Evolutionary conservation across 2,797 vertebrate species (phyloP).

Genomic region (Naso thynnoides): DNA sequence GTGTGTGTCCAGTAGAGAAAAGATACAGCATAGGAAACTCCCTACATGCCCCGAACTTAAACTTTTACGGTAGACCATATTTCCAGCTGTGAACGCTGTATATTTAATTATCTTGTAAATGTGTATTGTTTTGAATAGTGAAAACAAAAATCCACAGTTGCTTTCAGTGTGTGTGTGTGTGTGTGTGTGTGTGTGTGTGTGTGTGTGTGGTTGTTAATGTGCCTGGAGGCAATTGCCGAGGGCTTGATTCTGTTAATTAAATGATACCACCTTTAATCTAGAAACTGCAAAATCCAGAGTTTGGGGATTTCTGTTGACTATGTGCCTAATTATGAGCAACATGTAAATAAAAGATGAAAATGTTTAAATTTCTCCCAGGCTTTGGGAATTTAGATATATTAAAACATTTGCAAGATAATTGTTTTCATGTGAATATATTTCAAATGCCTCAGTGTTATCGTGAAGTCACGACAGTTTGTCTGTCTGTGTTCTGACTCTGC

Average conservation of each 20-base stretch:
- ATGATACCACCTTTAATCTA: conserved; percentile 30
- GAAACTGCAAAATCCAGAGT: conserved; percentile 10
- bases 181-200: neutral
- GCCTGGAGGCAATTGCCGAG: conserved; percentile 33
- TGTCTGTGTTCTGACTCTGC: conserved; percentile 11
- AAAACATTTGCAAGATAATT: conserved; percentile 5
- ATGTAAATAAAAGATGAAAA: conserved; percentile 36
- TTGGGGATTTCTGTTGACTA: conserved; percentile 20
- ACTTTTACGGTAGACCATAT: neutral
- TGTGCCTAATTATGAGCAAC: conserved; percentile 30
- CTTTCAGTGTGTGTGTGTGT: neutral
- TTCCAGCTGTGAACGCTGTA: neutral
- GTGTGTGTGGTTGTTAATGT: neutral
- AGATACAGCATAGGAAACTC: conserved; percentile 17
- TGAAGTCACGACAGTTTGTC: conserved; percentile 5
- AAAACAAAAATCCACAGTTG: no score
- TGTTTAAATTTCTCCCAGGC: conserved; percentile 25
- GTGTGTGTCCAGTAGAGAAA: conserved; percentile 10
- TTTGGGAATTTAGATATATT: conserved; percentile 10
- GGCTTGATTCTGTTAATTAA: conserved; percentile 30
- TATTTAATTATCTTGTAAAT: neutral
- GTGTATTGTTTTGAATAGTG: conserved; percentile 13
- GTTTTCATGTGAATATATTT: conserved; percentile 26
- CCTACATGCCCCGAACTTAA: conserved; percentile 1
- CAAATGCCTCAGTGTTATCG: conserved; percentile 7